Evolutionary conservation across 2,113 vertebrate genomes (phyloP).

Genomic region (Desmodus rotundus): DNA sequence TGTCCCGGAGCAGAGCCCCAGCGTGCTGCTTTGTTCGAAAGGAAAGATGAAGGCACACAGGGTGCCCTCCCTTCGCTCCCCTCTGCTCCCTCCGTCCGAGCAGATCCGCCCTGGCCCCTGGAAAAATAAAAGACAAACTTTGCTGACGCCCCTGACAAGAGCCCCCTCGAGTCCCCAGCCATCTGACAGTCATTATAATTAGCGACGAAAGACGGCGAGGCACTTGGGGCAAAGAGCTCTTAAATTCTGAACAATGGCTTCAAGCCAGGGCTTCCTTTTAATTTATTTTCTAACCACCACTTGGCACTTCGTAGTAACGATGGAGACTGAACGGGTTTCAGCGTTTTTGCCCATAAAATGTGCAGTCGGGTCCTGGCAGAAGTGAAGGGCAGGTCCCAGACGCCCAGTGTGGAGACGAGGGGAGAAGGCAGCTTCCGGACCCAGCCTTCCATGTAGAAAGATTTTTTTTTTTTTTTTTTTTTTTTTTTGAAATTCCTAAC

Average conservation of each 20-base stretch:
- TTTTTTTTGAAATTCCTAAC: constrained; percentile 48
- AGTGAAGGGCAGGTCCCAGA: constrained; percentile 44
- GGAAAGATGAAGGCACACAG: constrained; percentile 76
- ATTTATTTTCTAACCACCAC: constrained; percentile 62
- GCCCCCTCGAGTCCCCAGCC: constrained; percentile 81
- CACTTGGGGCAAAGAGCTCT: constrained; percentile 82
- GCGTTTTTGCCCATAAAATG: constrained; percentile 25
- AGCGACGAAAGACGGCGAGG: constrained; percentile 78
- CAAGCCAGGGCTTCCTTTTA: constrained; percentile 76
- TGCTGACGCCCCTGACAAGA: constrained; percentile 84
- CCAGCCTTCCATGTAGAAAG: constrained; percentile 63
- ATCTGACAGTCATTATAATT: constrained; percentile 91
- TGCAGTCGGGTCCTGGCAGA: constrained; percentile 34
- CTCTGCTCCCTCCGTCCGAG: constrained; percentile 72
- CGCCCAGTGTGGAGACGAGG: constrained; percentile 4
- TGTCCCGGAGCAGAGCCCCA: constrained; percentile 66
- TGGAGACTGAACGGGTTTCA: background rate
- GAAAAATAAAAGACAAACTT: constrained; percentile 86
- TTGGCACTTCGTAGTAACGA: constrained; percentile 53
- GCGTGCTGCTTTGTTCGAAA: constrained; percentile 82
- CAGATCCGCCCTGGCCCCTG: constrained; percentile 76
- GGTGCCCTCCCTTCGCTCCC: constrained; percentile 75
- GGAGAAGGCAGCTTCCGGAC: constrained; percentile 65
- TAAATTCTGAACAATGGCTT: constrained; percentile 82
- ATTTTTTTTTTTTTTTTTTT: constrained; percentile 56